These are phyloP conservation scores for Bufo bufo DNA, from an alignment of 2,113 vertebrate species.

Conservation along the genomic window DNA sequence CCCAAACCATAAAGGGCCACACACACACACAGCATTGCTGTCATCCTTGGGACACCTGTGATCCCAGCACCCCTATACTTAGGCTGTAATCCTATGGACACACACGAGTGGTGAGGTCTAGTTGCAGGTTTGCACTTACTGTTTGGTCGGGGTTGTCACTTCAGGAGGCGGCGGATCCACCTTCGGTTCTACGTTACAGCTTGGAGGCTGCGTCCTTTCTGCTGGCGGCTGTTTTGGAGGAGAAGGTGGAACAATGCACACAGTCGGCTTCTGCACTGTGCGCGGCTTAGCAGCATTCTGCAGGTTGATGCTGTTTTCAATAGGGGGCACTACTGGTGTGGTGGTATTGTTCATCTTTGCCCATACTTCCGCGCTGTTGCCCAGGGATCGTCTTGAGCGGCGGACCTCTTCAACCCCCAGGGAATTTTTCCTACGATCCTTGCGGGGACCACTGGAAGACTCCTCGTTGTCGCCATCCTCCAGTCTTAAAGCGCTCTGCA, in stretches of 20 bases:
- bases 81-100: no score
- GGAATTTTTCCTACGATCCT: conserved; percentile 80
- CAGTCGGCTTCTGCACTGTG: not conserved
- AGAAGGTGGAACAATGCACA: conserved; percentile 45
- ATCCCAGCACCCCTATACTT: no score
- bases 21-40: no score
- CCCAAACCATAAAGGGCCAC: no score
- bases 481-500: conserved; percentile 78
- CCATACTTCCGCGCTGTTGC: conserved; percentile 65
- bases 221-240: conserved; percentile 21
- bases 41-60: no score
- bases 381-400: conserved; percentile 75
- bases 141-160: not conserved
- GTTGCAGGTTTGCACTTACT: not conserved
- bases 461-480: conserved; percentile 85
- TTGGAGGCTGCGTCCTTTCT: not conserved
- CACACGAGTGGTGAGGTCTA: not conserved
- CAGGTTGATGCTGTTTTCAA: conserved; percentile 42
- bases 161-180: not conserved
- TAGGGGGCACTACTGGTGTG: not conserved
- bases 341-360: conserved; percentile 31
- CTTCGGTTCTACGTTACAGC: not conserved
- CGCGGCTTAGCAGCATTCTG: not conserved
- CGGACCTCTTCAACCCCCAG: conserved; percentile 77
- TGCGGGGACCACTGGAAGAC: conserved; percentile 66